Conservation (phyloP, 30 jellyfish, hydroid and myxozoan genomes). For the Morbakka virulenta region DNA sequence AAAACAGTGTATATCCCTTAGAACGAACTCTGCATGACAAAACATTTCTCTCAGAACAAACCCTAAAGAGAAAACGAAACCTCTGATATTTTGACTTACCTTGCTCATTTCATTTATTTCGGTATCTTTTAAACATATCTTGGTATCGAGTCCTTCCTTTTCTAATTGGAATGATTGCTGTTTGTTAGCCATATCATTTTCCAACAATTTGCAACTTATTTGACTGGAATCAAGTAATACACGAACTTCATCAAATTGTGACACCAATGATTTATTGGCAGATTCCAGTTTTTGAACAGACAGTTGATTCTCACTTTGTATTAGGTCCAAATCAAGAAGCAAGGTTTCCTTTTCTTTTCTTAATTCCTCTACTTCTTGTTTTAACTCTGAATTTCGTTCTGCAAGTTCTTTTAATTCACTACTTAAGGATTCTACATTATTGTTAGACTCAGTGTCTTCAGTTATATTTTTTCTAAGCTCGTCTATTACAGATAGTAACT, state of each 20-base stretch:
- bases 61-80: no score
- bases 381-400: not conserved
- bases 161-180: no score
- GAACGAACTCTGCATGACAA: no score
- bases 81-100: no score
- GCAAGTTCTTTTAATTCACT: not conserved
- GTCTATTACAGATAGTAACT: not conserved
- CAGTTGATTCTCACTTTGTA: not conserved
- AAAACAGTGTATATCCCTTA: no score
- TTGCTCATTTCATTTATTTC: no score
- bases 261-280: not conserved
- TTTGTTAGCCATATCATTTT: no score
- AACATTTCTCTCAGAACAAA: no score
- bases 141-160: no score
- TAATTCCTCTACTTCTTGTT: not conserved
- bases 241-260: not conserved
- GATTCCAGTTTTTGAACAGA: not conserved
- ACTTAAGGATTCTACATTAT: not conserved
- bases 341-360: not conserved
- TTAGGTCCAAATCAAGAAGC: not conserved
- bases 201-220: not conserved
- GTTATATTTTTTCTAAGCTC: not conserved
- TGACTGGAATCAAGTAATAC: not conserved
- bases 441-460: not conserved
- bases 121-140: no score